Conservation (phyloP, 1,140 invertebrate genomes). For the Lysiphlebus fabarum region DNA sequence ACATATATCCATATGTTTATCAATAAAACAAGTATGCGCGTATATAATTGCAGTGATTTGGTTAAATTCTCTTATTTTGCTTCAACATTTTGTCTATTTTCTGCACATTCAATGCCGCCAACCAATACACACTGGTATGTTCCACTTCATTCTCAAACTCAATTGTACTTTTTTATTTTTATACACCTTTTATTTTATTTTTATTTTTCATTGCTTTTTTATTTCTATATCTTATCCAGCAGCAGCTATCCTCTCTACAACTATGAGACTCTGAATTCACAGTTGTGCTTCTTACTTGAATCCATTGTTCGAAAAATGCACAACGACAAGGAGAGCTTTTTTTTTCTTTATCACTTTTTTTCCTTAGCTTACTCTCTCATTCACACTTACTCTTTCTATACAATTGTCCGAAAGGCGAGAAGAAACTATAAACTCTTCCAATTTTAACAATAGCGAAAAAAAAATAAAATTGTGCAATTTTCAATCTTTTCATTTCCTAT, state of each 20-base stretch:
- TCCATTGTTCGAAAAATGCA: slow-evolving; percentile 41
- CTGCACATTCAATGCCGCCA: slow-evolving; percentile 4
- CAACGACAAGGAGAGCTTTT: slow-evolving; percentile 28
- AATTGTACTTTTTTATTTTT: background rate
- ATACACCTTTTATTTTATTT: background rate
- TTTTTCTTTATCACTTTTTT: too few species aligned
- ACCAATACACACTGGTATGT: background rate
- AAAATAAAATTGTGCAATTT: too few species aligned
- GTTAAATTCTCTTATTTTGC: background rate
- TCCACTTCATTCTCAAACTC: background rate
- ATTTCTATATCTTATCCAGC: slow-evolving; percentile 15
- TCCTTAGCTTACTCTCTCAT: too few species aligned
- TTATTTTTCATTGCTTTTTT: too few species aligned
- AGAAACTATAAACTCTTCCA: slow-evolving; percentile 24
- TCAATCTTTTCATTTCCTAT: too few species aligned
- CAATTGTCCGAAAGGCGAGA: slow-evolving; percentile 33
- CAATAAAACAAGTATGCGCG: too few species aligned
- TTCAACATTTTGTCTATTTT: slow-evolving; percentile 24
- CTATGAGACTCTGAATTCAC: slow-evolving; percentile 38
- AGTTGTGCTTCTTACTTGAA: slow-evolving; percentile 41
- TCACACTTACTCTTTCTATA: too few species aligned
- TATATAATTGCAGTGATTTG: slow-evolving; percentile 2
- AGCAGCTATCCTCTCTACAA: slow-evolving; percentile 7
- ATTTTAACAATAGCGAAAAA: slow-evolving; percentile 10
- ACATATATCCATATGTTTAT: too few species aligned